Percentiles rank a stretch among this genome's conserved stretches.
These are phyloP conservation scores for Propithecus deckenii DNA, from an alignment of 2,797 vertebrate species.

Conservation along the genomic window DNA sequence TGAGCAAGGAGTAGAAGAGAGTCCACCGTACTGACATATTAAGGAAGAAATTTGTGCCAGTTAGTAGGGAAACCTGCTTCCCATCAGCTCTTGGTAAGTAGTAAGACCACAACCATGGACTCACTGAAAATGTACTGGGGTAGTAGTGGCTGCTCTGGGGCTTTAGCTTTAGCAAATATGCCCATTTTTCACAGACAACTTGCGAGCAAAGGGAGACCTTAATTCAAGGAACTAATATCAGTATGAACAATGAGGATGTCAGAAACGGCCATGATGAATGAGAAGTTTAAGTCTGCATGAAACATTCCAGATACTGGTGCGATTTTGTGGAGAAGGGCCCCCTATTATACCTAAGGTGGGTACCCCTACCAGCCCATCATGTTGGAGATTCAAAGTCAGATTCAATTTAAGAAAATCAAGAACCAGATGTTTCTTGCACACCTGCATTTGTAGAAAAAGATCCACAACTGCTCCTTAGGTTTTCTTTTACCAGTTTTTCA, in stretches of 20 bases:
- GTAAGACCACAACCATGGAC: background rate
- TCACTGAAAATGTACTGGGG: background rate
- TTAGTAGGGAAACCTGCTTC: background rate
- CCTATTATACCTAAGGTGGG: background rate
- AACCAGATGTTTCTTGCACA: background rate
- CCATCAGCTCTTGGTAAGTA: background rate
- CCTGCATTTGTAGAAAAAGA: background rate
- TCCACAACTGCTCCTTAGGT: background rate
- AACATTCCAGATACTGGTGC: background rate
- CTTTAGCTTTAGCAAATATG: background rate
- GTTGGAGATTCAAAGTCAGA: background rate
- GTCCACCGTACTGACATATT: background rate
- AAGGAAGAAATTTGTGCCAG: background rate
- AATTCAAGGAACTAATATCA: background rate
- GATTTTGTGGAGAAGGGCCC: background rate
- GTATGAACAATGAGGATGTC: background rate
- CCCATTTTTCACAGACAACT: background rate
- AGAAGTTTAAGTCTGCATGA: background rate
- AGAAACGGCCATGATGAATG: background rate
- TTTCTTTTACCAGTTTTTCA: slow-evolving; percentile 5
- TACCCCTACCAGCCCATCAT: background rate
- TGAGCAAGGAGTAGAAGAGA: background rate
- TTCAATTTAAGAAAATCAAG: slow-evolving; percentile 11
- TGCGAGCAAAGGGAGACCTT: background rate
- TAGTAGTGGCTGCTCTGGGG: too few relatives aligned